A percentile compares a stretch with the other conserved stretches of the same genome.
phyloP scores from a whole-genome alignment of 2,888 invertebrate genomes.

The Dromius quadrimaculatus region DNA sequence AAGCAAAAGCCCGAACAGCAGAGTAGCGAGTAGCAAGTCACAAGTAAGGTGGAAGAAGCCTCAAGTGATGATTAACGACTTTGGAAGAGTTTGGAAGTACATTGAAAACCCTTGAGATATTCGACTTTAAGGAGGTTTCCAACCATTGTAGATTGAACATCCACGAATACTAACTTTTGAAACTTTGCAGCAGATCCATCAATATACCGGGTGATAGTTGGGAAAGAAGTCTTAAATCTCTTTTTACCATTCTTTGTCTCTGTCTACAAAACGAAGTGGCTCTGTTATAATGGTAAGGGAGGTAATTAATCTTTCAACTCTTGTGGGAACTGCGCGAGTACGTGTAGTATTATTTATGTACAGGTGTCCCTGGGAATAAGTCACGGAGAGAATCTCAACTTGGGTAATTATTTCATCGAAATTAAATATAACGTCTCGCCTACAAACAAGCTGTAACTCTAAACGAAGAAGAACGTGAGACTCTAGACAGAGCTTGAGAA shows the following conservation, averaged over 20 bases:
- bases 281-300: slow-evolving; percentile 12
- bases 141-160: slow-evolving; percentile 51
- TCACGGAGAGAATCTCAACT: slow-evolving; percentile 23
- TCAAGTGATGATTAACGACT: slow-evolving; percentile 51
- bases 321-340: slow-evolving; percentile 24
- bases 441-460: slow-evolving; percentile 30
- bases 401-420: slow-evolving; percentile 42
- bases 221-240: slow-evolving; percentile 34
- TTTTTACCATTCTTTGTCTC: slow-evolving; percentile 36
- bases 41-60: slow-evolving; percentile 21
- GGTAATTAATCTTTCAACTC: slow-evolving; percentile 40
- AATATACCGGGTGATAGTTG: slow-evolving; percentile 32
- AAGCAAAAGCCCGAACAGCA: neutral
- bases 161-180: slow-evolving; percentile 47
- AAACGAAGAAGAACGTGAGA: slow-evolving; percentile 17
- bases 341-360: slow-evolving; percentile 38
- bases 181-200: slow-evolving; percentile 41
- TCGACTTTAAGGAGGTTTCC: slow-evolving; percentile 48
- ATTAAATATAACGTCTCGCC: slow-evolving; percentile 37
- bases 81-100: slow-evolving; percentile 31
- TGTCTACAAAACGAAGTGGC: neutral
- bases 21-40: neutral
- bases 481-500: slow-evolving; percentile 20
- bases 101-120: slow-evolving; percentile 50
- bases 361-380: slow-evolving; percentile 31